Evolutionary conservation across 2,113 vertebrate species (phyloP).

Genomic region (Barbus barbus): DNA sequence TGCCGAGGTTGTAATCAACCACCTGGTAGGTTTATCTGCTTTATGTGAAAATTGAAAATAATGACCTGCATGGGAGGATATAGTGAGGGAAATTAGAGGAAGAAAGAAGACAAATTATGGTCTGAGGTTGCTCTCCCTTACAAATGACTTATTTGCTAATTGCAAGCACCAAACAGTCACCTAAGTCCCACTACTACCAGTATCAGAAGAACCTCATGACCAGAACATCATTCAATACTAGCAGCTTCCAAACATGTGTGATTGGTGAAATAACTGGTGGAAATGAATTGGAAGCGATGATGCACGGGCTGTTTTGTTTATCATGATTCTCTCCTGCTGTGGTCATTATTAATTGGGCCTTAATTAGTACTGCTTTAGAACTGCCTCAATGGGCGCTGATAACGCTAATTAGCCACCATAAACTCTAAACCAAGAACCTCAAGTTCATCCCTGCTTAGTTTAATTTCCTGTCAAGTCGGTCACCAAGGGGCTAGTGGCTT

Average conservation of each 20-base stretch:
- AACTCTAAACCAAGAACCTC: constrained; percentile 28
- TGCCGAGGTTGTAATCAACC: constrained; percentile 40
- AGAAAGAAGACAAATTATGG: constrained; percentile 66
- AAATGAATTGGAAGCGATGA: background rate
- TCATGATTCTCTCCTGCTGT: background rate
- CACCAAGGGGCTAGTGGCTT: background rate
- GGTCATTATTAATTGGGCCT: constrained; percentile 48
- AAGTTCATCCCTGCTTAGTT: background rate
- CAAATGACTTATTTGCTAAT: constrained; percentile 69
- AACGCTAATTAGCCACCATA: constrained; percentile 21
- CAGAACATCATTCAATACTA: background rate
- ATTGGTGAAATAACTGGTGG: background rate
- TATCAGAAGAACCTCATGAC: background rate
- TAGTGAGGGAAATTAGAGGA: constrained; percentile 4
- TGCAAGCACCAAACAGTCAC: constrained; percentile 54
- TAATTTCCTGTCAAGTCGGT: constrained; percentile 28
- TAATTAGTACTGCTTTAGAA: constrained; percentile 25
- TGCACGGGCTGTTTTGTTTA: constrained; percentile 1
- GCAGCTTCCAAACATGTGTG: background rate
- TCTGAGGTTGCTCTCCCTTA: constrained; percentile 58
- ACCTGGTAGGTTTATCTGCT: constrained; percentile 48
- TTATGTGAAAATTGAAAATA: constrained; percentile 74
- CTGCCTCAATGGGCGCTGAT: constrained; percentile 38
- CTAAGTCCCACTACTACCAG: constrained; percentile 16
- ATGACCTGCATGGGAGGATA: constrained; percentile 56